Conservation (phyloP, 2,113 vertebrate species). For the Psammodynastes pulverulentus region DNA sequence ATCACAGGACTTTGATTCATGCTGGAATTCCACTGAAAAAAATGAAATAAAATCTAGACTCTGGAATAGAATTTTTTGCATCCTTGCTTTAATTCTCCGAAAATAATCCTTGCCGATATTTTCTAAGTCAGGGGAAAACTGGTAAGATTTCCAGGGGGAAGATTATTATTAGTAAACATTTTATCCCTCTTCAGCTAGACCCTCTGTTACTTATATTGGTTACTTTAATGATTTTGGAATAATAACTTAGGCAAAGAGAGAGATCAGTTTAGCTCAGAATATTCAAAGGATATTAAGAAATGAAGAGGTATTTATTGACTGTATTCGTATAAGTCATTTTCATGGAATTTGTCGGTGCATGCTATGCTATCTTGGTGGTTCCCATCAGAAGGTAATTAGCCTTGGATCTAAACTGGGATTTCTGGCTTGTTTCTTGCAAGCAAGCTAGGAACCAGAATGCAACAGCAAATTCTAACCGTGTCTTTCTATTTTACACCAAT, state of each 20-base stretch:
- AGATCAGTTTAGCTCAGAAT: neutral
- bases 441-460: neutral
- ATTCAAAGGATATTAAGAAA: neutral
- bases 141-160: neutral
- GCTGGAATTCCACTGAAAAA: neutral
- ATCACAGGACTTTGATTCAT: neutral
- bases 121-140: neutral
- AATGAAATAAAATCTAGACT: neutral
- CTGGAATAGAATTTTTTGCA: neutral
- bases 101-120: neutral
- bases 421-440: neutral
- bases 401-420: neutral
- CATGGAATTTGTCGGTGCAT: neutral
- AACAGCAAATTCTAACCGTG: neutral
- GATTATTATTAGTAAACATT: neutral
- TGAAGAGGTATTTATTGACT: neutral
- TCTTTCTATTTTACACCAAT: too few species aligned
- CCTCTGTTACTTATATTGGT: neutral
- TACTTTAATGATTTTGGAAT: neutral
- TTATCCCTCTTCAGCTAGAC: neutral
- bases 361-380: neutral
- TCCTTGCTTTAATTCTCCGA: neutral
- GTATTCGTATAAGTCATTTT: neutral
- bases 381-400: neutral
- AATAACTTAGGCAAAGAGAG: neutral